Conservation (phyloP, 30 jellyfish, hydroid and myxozoan species). For the Turritopsis dohrnii region DNA sequence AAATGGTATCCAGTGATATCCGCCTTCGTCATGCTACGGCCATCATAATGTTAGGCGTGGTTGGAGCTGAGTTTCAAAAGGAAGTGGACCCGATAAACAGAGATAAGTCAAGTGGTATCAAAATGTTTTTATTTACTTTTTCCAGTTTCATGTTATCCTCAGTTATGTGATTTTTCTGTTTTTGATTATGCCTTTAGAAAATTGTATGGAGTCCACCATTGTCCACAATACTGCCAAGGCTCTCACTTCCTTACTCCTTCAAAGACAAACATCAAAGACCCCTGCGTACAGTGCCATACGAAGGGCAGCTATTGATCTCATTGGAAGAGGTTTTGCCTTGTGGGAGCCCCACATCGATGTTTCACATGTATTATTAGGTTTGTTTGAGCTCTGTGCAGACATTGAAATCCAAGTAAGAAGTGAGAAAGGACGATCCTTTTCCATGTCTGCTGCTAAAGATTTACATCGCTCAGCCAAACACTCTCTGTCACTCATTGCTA, state of each 20-base stretch:
- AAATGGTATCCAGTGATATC: slow-evolving; percentile 93
- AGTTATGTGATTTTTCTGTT: background rate
- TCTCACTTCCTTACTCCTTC: slow-evolving; percentile 69
- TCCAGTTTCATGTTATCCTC: background rate
- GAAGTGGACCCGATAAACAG: slow-evolving; percentile 84
- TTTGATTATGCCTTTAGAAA: slow-evolving; percentile 20
- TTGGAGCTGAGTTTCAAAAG: slow-evolving; percentile 96
- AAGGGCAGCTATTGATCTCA: slow-evolving; percentile 88
- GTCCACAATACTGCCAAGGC: slow-evolving; percentile 90
- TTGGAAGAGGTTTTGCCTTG: slow-evolving; percentile 94
- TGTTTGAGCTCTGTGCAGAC: slow-evolving; percentile 81
- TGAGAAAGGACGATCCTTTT: slow-evolving; percentile 41
- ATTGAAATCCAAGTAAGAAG: slow-evolving; percentile 31
- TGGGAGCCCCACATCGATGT: slow-evolving; percentile 96
- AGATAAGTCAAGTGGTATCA: background rate
- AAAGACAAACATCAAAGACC: slow-evolving; percentile 54
- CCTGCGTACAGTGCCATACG: slow-evolving; percentile 90
- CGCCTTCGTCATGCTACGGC: slow-evolving; percentile 97
- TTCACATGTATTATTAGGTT: slow-evolving; percentile 78
- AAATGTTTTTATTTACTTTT: too few species aligned
- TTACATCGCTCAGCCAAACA: slow-evolving; percentile 89
- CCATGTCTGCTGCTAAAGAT: slow-evolving; percentile 83
- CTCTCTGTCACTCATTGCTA: slow-evolving; percentile 73
- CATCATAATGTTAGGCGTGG: slow-evolving; percentile 87
- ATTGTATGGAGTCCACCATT: slow-evolving; percentile 69